phyloP scores from a whole-genome alignment of 2,888 invertebrate species.

The Eurytoma adleriae region DNA sequence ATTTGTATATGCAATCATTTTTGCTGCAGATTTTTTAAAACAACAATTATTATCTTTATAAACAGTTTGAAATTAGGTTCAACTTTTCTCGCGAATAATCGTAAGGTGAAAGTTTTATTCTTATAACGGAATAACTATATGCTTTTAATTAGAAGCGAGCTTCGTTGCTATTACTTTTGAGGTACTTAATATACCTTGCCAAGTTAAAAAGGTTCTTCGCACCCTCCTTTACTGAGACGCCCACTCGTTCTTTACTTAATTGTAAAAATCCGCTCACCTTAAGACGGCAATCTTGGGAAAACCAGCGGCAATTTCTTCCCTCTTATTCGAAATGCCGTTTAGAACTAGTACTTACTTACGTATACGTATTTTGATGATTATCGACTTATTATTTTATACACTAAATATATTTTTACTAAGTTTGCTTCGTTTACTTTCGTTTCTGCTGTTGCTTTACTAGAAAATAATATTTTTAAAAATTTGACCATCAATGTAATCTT shows the following conservation, averaged over 20 bases:
- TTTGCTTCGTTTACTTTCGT: no score
- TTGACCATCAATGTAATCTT: no score
- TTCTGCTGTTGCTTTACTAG: no score
- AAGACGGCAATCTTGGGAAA: constrained; percentile 57
- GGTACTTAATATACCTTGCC: constrained; percentile 30
- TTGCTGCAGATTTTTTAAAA: no score
- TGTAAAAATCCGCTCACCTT: constrained; percentile 68
- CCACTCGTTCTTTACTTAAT: constrained; percentile 70
- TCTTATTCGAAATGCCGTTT: constrained; percentile 62
- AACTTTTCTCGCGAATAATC: background rate
- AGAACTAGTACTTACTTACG: no score
- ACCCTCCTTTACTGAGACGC: constrained; percentile 59
- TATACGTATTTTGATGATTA: constrained; percentile 31
- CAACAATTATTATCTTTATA: no score
- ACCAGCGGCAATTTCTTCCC: constrained; percentile 42
- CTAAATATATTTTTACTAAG: no score
- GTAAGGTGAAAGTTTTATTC: background rate
- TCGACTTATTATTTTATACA: constrained; percentile 29
- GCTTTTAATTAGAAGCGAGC: constrained; percentile 33
- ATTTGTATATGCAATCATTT: no score
- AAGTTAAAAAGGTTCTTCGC: constrained; percentile 54
- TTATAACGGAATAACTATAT: background rate
- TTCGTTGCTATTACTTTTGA: constrained; percentile 18
- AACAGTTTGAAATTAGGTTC: no score
- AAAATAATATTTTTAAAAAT: no score